Evolutionary conservation across 2,888 invertebrate species (phyloP).

Genomic region (Harpalus rufipes): DNA sequence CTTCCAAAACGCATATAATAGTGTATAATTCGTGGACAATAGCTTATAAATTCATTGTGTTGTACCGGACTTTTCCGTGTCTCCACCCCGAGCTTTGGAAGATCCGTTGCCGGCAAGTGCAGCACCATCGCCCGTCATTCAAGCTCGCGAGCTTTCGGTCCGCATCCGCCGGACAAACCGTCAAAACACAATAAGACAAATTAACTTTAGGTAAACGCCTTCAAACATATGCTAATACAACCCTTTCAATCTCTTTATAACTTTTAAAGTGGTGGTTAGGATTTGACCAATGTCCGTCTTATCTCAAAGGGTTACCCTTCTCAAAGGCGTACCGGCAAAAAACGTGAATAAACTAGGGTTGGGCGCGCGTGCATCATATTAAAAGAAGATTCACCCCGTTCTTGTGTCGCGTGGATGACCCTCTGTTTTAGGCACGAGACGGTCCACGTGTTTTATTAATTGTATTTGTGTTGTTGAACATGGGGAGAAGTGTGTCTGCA

Average conservation of each 20-base stretch:
- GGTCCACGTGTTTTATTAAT: slow-evolving; percentile 62
- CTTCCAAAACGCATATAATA: neutral
- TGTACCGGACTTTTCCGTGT: neutral
- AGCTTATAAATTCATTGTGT: neutral
- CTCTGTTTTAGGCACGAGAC: slow-evolving; percentile 38
- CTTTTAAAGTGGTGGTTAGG: slow-evolving; percentile 13
- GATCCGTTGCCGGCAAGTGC: slow-evolving; percentile 55
- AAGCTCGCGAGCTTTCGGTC: slow-evolving; percentile 17
- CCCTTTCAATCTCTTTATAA: slow-evolving; percentile 22
- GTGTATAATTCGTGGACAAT: neutral
- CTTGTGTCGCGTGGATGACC: slow-evolving; percentile 50
- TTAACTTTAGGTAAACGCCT: slow-evolving; percentile 50
- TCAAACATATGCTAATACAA: slow-evolving; percentile 47
- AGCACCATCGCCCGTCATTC: slow-evolving; percentile 17
- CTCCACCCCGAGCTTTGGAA: slow-evolving; percentile 36
- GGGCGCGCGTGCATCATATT: slow-evolving; percentile 39
- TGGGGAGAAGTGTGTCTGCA: neutral
- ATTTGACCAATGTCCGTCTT: slow-evolving; percentile 59
- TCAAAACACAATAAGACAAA: slow-evolving; percentile 51
- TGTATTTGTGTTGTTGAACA: slow-evolving; percentile 5
- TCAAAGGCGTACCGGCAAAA: slow-evolving; percentile 28
- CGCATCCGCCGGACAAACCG: slow-evolving; percentile 23
- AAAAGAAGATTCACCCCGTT: slow-evolving; percentile 63
- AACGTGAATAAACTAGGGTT: neutral
- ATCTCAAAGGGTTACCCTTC: slow-evolving; percentile 46